Conservation (phyloP, 2,797 vertebrate species). For the Mus minutoides region DNA sequence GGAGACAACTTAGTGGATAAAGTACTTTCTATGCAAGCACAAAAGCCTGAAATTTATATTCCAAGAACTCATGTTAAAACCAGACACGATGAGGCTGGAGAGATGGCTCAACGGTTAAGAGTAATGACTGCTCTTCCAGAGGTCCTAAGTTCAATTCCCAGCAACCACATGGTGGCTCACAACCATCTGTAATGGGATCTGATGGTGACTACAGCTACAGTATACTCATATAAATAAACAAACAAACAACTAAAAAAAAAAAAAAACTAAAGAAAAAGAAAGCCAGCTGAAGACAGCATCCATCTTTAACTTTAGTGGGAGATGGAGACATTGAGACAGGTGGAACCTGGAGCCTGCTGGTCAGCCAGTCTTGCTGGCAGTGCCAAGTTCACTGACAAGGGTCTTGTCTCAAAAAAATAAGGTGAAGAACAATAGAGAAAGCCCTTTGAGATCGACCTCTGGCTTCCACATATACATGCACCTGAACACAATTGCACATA, state of each 20-base stretch:
- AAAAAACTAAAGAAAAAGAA: neutral
- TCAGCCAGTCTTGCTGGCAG: neutral
- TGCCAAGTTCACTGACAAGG: neutral
- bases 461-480: neutral
- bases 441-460: neutral
- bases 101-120: neutral
- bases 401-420: neutral
- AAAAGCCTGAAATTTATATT: neutral
- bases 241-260: neutral
- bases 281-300: neutral
- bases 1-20: neutral
- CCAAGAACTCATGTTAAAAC: neutral
- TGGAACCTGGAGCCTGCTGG: neutral
- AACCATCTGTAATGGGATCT: neutral
- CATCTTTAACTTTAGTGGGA: neutral
- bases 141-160: neutral
- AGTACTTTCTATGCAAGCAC: neutral
- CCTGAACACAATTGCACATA: neutral
- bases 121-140: neutral
- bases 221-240: neutral
- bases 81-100: neutral
- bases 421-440: neutral
- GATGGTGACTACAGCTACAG: neutral
- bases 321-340: neutral
- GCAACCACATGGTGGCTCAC: neutral